Evolutionary conservation across 2,113 vertebrate genomes (phyloP), one percentile per base, ranked within the genome.

Genomic region (Cyrtonyx montezumae): DNA sequence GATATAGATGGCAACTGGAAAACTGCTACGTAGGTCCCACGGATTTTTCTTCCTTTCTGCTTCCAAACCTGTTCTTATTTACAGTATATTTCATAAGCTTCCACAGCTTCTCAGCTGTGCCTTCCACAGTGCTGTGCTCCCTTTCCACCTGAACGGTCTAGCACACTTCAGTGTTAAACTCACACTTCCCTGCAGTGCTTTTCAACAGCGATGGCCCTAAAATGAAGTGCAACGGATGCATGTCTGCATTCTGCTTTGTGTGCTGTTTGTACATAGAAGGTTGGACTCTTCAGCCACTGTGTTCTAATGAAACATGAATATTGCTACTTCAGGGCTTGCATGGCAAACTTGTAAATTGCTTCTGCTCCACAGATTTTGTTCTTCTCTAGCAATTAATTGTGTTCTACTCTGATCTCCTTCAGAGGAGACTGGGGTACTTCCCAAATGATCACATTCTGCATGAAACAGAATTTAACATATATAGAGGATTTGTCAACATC

Each of bases 1-100:
- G 43, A 71, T 87, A 87, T 15, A 91, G 94, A n/a, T 61, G 81
- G 74, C 65, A 79, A 53, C 81, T 76, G 74, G 49, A n/a, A 53
- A 73, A 82, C n/a, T 71, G 58, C 70, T 87, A 76, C 84, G 28
- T 48, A 84, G 51, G 14, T 75, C 42, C 30, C 78, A 20, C 18
- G 68, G 53, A 61, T 83, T 78, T 80, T 42, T 10, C 66, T 74
- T 79, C 36, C 36, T 68, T 48, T 14, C 15, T 51, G 53, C 79
- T 42, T 59, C 40, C n/a, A 66, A 53, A 8, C 45, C 37, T 74
- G 10, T 28, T 77, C 68, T 87, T 19, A 83, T 78, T 86, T 66
- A 21, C 28, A 3, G 14, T 28, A 1, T 28, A 67, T 86, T 74
- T 43, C 83, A 78, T 30, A 78, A 37, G 7, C 65, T 88, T 84